Evolutionary conservation across 2,888 invertebrate species (phyloP).

Genomic region (Taphrorychus bicolor): DNA sequence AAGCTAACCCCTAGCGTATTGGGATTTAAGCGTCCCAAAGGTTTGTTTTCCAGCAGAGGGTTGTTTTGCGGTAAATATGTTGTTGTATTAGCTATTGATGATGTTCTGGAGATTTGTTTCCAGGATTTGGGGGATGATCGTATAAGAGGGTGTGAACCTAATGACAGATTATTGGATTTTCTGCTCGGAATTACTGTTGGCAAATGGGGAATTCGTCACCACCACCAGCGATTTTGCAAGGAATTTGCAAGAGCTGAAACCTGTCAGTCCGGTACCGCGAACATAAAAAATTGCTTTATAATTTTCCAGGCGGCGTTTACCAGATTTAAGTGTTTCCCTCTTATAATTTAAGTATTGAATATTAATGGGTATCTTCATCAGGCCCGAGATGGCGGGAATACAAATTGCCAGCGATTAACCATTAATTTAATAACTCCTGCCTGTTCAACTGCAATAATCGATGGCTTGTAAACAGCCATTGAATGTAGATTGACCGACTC

Average conservation of each 20-base stretch:
- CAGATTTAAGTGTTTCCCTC: conserved; percentile 24
- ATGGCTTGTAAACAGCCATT: conserved; percentile 9
- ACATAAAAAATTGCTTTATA: conserved; percentile 17
- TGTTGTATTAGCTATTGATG: conserved; percentile 42
- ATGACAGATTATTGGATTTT: conserved; percentile 43
- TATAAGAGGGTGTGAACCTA: conserved; percentile 42
- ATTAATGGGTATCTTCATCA: conserved; percentile 25
- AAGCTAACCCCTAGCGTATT: conserved; percentile 1
- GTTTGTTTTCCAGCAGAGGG: conserved; percentile 35
- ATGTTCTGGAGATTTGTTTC: conserved; percentile 42
- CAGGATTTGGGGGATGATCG: conserved; percentile 34
- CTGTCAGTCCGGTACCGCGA: neutral
- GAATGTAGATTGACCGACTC: neutral
- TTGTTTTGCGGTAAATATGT: conserved; percentile 42
- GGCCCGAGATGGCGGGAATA: conserved; percentile 12
- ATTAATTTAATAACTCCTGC: conserved; percentile 18
- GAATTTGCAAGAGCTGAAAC: neutral
- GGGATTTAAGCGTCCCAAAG: conserved; percentile 33
- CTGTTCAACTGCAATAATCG: neutral
- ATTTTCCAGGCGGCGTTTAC: conserved; percentile 20
- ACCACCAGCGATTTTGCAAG: neutral
- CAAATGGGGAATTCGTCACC: no score
- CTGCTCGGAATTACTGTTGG: conserved; percentile 13
- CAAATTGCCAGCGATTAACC: conserved; percentile 24
- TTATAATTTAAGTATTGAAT: conserved; percentile 18